Evolutionary conservation across 2,888 invertebrate genomes (phyloP).

Genomic region (Zygothrica quintamaculata): DNA sequence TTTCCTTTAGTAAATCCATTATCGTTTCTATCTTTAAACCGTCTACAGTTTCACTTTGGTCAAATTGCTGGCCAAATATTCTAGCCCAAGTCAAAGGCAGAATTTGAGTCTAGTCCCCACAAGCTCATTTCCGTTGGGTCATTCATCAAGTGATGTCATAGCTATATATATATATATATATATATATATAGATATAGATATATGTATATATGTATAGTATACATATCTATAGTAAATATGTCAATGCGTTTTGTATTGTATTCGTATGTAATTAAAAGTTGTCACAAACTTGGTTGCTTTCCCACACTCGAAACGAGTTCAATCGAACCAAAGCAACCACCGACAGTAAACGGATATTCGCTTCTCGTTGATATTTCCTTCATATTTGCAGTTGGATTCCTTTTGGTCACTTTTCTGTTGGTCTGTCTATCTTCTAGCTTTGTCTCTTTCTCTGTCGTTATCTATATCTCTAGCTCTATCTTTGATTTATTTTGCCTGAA

Average conservation of each 20-base stretch:
- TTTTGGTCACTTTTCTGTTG: constrained; percentile 8
- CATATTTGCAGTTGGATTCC: constrained; percentile 9
- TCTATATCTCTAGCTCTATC: background rate
- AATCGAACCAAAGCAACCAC: too few species aligned
- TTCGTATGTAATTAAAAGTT: constrained; percentile 73
- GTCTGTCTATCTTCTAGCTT: constrained; percentile 41
- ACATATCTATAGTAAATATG: background rate
- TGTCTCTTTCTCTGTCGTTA: constrained; percentile 25
- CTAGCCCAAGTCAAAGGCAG: constrained; percentile 18
- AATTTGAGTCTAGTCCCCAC: constrained; percentile 7
- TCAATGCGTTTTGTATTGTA: constrained; percentile 40
- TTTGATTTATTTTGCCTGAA: constrained; percentile 34
- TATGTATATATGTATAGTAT: background rate
- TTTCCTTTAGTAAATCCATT: constrained; percentile 34
- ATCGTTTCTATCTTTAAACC: constrained; percentile 15
- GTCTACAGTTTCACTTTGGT: constrained; percentile 20
- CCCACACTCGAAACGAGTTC: constrained; percentile 47
- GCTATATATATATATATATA: constrained; percentile 5
- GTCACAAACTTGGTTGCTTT: constrained; percentile 64
- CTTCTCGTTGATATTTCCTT: constrained; percentile 28
- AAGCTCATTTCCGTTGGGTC: constrained; percentile 67
- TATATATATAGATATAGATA: background rate
- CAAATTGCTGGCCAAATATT: constrained; percentile 59
- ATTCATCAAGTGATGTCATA: constrained; percentile 65
- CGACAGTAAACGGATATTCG: constrained; percentile 37